These are phyloP conservation scores for Dendrolimus pini DNA, from an alignment of 2,888 invertebrate genomes.

Conservation along the genomic window DNA sequence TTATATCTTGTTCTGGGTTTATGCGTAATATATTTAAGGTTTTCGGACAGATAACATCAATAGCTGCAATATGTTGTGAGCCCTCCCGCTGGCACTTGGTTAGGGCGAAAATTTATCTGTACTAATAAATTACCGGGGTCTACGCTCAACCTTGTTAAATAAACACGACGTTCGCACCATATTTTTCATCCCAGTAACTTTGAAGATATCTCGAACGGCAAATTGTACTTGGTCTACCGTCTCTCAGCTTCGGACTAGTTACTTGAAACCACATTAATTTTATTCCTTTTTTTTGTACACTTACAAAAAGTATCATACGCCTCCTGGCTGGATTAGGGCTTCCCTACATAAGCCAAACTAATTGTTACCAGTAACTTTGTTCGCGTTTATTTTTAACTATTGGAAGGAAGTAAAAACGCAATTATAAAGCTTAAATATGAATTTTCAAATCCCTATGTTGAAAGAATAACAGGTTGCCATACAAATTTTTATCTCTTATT, in stretches of 20 bases:
- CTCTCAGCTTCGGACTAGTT: constrained; percentile 18
- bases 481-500: too few relatives aligned
- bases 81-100: constrained; percentile 28
- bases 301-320: too few relatives aligned
- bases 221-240: constrained; percentile 14
- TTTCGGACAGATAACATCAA: constrained; percentile 40
- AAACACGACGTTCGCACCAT: constrained; percentile 58
- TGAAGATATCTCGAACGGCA: constrained; percentile 25
- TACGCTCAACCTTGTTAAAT: constrained; percentile 48
- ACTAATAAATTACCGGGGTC: constrained; percentile 54
- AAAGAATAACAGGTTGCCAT: too few relatives aligned
- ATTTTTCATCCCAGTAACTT: constrained; percentile 50
- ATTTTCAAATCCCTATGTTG: too few relatives aligned
- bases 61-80: constrained; percentile 39
- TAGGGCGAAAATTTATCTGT: constrained; percentile 58
- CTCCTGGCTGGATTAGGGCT: too few relatives aligned
- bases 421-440: too few relatives aligned
- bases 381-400: too few relatives aligned
- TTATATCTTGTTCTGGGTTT: not conserved
- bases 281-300: too few relatives aligned
- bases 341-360: too few relatives aligned
- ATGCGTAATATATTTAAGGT: constrained; percentile 16
- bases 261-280: constrained; percentile 26
- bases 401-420: too few relatives aligned
- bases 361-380: too few relatives aligned